A percentile compares a stretch with the other conserved stretches of the same genome.
Evolutionary conservation across 2,797 vertebrate genomes (phyloP).

Genomic region (Malacoraja senta): DNA sequence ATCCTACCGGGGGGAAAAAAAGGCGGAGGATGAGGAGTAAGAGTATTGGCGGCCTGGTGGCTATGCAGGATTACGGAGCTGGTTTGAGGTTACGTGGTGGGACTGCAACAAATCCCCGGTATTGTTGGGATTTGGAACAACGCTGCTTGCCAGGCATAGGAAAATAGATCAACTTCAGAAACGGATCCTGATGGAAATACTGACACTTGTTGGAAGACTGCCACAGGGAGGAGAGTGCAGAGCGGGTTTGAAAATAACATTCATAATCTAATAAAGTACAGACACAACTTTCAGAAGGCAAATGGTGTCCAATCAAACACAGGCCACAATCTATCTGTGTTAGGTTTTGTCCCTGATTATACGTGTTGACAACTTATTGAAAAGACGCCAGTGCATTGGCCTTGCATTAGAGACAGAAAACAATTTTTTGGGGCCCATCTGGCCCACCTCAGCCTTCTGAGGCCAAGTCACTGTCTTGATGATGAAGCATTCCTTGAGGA

Average conservation of each 20-base stretch:
- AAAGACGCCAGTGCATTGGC: neutral
- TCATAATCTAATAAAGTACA: conserved; percentile 11
- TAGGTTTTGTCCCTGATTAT: neutral
- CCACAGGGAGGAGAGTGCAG: neutral
- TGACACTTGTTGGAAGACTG: neutral
- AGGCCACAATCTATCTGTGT: neutral
- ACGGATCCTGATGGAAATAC: neutral
- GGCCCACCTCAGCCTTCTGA: neutral
- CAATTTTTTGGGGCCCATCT: neutral
- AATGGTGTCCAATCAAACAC: neutral
- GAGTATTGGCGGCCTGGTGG: neutral
- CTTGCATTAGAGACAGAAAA: conserved; percentile 5
- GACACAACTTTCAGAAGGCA: conserved; percentile 25
- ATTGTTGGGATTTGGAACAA: neutral
- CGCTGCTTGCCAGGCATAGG: neutral
- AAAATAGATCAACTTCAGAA: neutral
- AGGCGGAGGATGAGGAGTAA: neutral
- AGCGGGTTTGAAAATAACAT: conserved; percentile 3
- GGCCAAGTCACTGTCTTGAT: conserved; percentile 39
- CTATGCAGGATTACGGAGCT: neutral
- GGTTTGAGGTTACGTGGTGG: neutral
- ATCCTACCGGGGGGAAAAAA: neutral
- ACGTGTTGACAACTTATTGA: conserved; percentile 10
- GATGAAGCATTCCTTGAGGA: conserved; percentile 57
- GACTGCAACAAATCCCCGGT: neutral